Conservation (phyloP, 2,888 invertebrate species). For the Patella pellucida region DNA sequence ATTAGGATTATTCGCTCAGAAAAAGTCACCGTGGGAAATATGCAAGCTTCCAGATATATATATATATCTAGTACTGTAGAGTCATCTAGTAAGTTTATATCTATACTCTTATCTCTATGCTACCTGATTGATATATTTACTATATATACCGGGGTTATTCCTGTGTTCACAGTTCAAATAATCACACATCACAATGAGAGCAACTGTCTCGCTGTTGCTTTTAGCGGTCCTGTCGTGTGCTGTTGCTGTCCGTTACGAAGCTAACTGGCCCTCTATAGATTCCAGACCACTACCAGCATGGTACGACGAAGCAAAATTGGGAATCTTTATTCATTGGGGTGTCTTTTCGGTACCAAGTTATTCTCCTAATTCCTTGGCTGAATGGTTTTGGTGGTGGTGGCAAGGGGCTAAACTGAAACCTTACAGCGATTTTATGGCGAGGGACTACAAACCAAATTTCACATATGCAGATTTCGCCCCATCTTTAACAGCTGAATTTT, state of each 20-base stretch:
- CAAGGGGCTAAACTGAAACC: conserved; percentile 64
- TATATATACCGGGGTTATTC: too few species aligned
- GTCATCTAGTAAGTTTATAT: too few species aligned
- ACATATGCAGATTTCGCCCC: conserved; percentile 92
- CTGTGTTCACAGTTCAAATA: too few species aligned
- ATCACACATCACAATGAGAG: too few species aligned
- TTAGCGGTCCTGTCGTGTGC: too few species aligned
- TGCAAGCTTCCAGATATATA: too few species aligned
- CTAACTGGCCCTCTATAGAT: conserved; percentile 70
- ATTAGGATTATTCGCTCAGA: too few species aligned
- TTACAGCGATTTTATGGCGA: conserved; percentile 79
- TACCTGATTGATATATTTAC: too few species aligned
- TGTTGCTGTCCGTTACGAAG: conserved; percentile 30
- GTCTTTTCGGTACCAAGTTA: conserved; percentile 67
- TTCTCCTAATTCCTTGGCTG: conserved; percentile 63
- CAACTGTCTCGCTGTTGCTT: too few species aligned
- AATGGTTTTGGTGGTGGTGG: conserved; percentile 94
- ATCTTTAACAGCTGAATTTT: conserved; percentile 87
- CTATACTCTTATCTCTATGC: too few species aligned
- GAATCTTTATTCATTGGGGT: conserved; percentile 73
- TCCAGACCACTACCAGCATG: conserved; percentile 67
- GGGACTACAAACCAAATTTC: conserved; percentile 85
- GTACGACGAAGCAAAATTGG: conserved; percentile 72
- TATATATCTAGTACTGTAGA: too few species aligned
- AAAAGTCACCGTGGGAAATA: too few species aligned